Evolutionary conservation across 2,888 invertebrate genomes (phyloP).

Genomic region (Spicauda simplicius): DNA sequence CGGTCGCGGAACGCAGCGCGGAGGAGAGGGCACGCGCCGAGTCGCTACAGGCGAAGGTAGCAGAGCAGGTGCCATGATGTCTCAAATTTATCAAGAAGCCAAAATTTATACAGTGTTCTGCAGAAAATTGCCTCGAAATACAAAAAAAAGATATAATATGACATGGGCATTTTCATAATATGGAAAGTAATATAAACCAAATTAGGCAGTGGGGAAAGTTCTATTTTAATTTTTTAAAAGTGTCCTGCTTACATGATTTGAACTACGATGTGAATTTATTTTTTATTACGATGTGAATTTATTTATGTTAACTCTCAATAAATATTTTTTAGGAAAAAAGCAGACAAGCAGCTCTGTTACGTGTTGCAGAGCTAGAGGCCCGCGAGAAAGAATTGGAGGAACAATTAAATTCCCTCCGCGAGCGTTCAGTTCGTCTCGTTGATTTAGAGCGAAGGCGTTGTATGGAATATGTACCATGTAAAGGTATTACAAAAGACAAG

Average conservation of each 20-base stretch:
- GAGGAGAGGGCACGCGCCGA: slow-evolving; percentile 57
- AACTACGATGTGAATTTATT: too few species aligned
- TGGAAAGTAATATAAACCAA: too few species aligned
- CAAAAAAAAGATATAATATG: not conserved
- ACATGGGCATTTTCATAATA: not conserved
- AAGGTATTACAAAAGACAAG: slow-evolving; percentile 53
- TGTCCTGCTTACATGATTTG: too few species aligned
- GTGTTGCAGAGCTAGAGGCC: slow-evolving; percentile 54
- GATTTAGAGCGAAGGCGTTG: slow-evolving; percentile 65
- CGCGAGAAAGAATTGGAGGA: slow-evolving; percentile 64
- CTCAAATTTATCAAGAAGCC: slow-evolving; percentile 35
- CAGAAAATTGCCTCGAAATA: too few species aligned
- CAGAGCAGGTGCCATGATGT: slow-evolving; percentile 65
- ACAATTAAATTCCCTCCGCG: slow-evolving; percentile 54
- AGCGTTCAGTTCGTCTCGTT: slow-evolving; percentile 62
- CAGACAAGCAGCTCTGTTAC: slow-evolving; percentile 51
- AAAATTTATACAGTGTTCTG: too few species aligned
- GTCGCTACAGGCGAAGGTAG: slow-evolving; percentile 66
- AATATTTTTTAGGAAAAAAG: slow-evolving; percentile 56
- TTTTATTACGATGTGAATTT: not conserved
- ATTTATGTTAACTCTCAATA: not conserved
- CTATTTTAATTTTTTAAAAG: too few species aligned
- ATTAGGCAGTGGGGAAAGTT: too few species aligned
- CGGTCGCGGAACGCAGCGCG: slow-evolving; percentile 49
- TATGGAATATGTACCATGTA: slow-evolving; percentile 68